Evolutionary conservation across 2,888 invertebrate species (phyloP).

Genomic region (Megastigmus dorsalis): DNA sequence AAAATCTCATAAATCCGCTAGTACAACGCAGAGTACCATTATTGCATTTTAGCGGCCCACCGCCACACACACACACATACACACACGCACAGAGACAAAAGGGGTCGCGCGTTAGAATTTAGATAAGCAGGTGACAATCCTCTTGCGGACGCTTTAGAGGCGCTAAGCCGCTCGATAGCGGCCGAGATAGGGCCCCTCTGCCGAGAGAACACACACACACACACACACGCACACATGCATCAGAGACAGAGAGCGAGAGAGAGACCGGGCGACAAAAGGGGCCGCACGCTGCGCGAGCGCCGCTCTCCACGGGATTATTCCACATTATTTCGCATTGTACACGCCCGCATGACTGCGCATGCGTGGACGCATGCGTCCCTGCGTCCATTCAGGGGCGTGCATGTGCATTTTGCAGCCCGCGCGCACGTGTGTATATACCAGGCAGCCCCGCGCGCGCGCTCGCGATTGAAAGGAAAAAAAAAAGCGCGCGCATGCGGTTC

Average conservation of each 20-base stretch:
- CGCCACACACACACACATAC: no score
- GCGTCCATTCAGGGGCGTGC: slow-evolving; percentile 55
- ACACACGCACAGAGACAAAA: no score
- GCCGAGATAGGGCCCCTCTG: slow-evolving; percentile 48
- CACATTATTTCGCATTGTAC: slow-evolving; percentile 55
- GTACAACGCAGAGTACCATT: no score
- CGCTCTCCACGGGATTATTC: slow-evolving; percentile 65
- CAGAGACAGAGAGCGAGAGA: no score
- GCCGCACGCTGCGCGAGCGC: slow-evolving; percentile 64
- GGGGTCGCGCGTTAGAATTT: slow-evolving; percentile 46
- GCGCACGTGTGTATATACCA: no score
- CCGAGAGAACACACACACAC: no score
- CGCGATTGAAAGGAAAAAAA: slow-evolving; percentile 28
- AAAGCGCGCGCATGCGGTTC: slow-evolving; percentile 31
- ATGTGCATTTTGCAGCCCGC: slow-evolving; percentile 56
- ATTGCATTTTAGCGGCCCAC: no score
- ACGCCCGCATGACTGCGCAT: slow-evolving; percentile 55
- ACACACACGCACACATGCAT: no score
- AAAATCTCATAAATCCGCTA: no score
- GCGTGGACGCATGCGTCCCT: slow-evolving; percentile 54
- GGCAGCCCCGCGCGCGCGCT: no score
- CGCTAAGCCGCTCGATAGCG: slow-evolving; percentile 60
- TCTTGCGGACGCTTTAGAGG: slow-evolving; percentile 70
- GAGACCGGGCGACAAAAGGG: slow-evolving; percentile 62
- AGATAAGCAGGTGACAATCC: slow-evolving; percentile 73